These are phyloP conservation scores for Bemisia tabaci DNA, from an alignment of 1,140 invertebrate species.

Conservation along the genomic window DNA sequence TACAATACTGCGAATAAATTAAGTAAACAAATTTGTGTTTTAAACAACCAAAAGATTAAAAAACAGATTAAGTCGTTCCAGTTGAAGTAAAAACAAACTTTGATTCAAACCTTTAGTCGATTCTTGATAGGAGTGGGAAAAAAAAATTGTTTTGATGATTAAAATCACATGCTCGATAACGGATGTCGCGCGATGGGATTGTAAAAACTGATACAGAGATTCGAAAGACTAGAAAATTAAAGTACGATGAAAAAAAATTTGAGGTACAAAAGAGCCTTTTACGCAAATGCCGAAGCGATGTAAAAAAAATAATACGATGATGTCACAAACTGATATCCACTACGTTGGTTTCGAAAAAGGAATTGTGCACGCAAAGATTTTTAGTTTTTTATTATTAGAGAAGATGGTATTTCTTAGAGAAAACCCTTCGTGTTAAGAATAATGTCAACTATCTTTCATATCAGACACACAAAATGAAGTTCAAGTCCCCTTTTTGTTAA, in stretches of 20 bases:
- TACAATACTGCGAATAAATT: not conserved
- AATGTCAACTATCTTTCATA: not conserved
- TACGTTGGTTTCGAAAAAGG: not conserved
- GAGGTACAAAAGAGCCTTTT: not conserved
- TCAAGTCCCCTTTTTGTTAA: not conserved
- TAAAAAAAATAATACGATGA: not conserved
- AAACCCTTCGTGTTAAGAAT: not conserved
- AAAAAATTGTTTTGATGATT: not conserved
- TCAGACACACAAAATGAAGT: not conserved
- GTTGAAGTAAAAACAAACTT: not conserved
- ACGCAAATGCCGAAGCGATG: not conserved
- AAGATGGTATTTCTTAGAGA: not conserved
- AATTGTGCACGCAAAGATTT: not conserved
- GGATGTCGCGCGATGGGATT: not conserved
- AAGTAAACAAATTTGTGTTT: not conserved
- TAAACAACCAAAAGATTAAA: not conserved
- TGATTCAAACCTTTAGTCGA: not conserved
- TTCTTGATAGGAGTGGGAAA: not conserved
- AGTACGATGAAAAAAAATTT: not conserved
- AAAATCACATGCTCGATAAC: no score
- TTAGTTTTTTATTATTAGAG: not conserved
- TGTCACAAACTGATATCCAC: not conserved
- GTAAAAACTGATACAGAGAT: not conserved
- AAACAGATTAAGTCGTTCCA: not conserved
- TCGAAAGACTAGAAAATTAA: not conserved